A percentile compares a stretch with the other conserved stretches of the same genome.
phyloP scores from a whole-genome alignment of 2,888 invertebrate species.

The Agrotis segetum region DNA sequence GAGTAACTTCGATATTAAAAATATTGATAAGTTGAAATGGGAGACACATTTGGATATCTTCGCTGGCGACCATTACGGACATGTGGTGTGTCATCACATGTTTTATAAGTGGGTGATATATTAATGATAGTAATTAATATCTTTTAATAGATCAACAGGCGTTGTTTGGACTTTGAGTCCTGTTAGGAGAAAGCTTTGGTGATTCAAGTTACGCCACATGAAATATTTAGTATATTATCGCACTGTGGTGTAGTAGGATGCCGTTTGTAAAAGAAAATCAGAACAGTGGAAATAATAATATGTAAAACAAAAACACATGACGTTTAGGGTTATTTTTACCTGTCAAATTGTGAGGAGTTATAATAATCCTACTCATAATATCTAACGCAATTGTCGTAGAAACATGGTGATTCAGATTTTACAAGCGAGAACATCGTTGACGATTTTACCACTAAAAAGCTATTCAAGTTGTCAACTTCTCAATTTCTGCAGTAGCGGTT shows the following conservation, averaged over 20 bases:
- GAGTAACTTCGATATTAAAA: slow-evolving; percentile 47
- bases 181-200: slow-evolving; percentile 34
- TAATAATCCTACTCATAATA: no score
- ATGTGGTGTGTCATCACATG: slow-evolving; percentile 61
- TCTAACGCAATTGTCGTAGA: no score
- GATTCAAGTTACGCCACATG: neutral
- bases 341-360: no score
- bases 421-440: neutral
- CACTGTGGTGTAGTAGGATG: no score
- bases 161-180: slow-evolving; percentile 24
- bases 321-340: neutral
- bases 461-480: slow-evolving; percentile 22
- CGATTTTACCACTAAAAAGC: neutral
- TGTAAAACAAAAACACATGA: no score
- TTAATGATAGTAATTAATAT: slow-evolving; percentile 52
- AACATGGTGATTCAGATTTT: neutral
- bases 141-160: slow-evolving; percentile 37
- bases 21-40: slow-evolving; percentile 62
- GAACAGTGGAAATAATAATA: no score
- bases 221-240: no score
- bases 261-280: no score
- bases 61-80: slow-evolving; percentile 47
- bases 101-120: slow-evolving; percentile 59
- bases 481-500: slow-evolving; percentile 17
- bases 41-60: slow-evolving; percentile 61